Percentiles rank a stretch among this genome's conserved stretches.
Conservation (phyloP, 2,797 vertebrate species). For the Tokudaia muenninki region DNA sequence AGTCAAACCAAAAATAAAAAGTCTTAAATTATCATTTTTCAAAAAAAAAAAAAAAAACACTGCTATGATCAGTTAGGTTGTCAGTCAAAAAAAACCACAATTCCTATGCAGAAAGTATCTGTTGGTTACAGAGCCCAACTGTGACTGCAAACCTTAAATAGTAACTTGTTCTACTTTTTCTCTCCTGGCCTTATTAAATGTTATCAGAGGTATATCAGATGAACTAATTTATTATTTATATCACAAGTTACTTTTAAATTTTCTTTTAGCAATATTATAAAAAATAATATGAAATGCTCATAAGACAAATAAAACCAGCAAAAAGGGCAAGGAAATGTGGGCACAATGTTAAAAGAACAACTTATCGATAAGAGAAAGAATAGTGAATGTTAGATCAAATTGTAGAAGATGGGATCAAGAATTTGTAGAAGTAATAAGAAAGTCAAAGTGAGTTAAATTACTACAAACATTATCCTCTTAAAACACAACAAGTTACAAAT, state of each 20-base stretch:
- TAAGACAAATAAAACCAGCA: not conserved
- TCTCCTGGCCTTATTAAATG: not conserved
- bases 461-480: not conserved
- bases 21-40: not conserved
- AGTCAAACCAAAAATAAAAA: constrained; percentile 51
- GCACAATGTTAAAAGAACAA: constrained; percentile 27
- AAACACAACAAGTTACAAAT: not conserved
- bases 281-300: not conserved
- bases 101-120: not conserved
- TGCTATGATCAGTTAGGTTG: not conserved
- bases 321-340: not conserved
- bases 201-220: not conserved
- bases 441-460: not conserved
- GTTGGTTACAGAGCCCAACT: not conserved
- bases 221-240: constrained; percentile 27
- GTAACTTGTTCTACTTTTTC: not conserved
- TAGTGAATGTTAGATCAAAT: not conserved
- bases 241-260: not conserved
- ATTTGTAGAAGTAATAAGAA: constrained; percentile 52
- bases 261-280: constrained; percentile 14
- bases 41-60: constrained; percentile 35
- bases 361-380: not conserved
- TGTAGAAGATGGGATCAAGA: not conserved
- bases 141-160: not conserved
- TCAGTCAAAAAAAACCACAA: not conserved